Evolutionary conservation across 2,888 invertebrate genomes (phyloP).

Genomic region (Meloe dianella): DNA sequence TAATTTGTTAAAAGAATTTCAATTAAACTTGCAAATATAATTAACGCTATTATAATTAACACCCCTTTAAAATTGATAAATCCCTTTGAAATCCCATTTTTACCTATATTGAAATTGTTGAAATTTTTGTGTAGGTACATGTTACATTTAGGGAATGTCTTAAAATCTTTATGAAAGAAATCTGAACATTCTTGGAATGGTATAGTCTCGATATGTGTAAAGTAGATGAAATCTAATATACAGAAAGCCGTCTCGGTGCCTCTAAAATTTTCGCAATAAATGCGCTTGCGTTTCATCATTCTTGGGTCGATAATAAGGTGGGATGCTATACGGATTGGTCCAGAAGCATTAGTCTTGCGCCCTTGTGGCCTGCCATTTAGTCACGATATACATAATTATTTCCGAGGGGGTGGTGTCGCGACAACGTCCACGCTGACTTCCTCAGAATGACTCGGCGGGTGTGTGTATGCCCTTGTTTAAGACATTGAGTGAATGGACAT

Average conservation of each 20-base stretch:
- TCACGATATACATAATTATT: conserved; percentile 48
- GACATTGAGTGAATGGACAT: conserved; percentile 41
- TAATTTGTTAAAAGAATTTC: conserved; percentile 60
- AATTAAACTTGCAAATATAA: conserved; percentile 45
- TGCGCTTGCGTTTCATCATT: conserved; percentile 28
- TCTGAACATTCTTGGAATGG: conserved; percentile 25
- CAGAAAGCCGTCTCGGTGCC: conserved; percentile 31
- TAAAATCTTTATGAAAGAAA: conserved; percentile 13
- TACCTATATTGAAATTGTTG: background rate
- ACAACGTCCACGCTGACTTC: conserved; percentile 49
- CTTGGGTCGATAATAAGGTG: conserved; percentile 44
- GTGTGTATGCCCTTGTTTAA: conserved; percentile 44
- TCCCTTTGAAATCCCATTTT: background rate
- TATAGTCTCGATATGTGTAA: conserved; percentile 14
- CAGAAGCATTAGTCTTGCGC: conserved; percentile 48
- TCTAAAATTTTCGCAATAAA: conserved; percentile 27
- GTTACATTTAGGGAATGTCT: conserved; percentile 18
- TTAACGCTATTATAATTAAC: background rate
- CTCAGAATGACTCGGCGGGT: conserved; percentile 52
- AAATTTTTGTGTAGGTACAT: background rate
- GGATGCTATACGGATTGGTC: conserved; percentile 47
- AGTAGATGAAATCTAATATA: conserved; percentile 14
- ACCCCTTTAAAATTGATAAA: background rate
- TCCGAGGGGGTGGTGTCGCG: conserved; percentile 53
- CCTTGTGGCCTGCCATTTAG: conserved; percentile 51